Conservation (phyloP, 2,888 invertebrate species). For the Cecidostiba fungosa region DNA sequence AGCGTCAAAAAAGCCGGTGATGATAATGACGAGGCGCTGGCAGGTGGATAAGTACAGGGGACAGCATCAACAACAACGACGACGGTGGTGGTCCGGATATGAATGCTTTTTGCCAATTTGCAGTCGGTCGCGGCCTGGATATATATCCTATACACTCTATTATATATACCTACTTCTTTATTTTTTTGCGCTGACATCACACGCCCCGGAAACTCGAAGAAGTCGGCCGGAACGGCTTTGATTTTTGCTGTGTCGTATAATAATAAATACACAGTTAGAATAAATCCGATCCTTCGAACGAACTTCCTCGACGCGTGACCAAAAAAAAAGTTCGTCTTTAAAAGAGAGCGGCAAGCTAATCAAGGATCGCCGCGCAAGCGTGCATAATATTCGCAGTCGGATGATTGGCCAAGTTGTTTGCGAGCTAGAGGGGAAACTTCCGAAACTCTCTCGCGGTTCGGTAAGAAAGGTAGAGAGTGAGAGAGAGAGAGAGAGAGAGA, state of each 20-base stretch:
- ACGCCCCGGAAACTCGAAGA: conserved; percentile 6
- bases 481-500: neutral
- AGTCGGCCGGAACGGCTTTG: neutral
- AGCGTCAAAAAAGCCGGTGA: neutral
- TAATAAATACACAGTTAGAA: neutral
- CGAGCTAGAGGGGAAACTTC: neutral
- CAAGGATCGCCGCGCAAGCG: neutral
- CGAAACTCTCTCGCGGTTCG: neutral
- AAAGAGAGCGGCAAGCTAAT: neutral
- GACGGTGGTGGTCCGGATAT: conserved; percentile 56
- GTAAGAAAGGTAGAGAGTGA: neutral
- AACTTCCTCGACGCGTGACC: too few species aligned
- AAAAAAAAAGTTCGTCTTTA: neutral
- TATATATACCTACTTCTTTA: neutral
- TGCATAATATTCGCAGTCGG: neutral
- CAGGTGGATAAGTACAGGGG: neutral
- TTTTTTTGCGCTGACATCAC: neutral
- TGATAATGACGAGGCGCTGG: conserved; percentile 40
- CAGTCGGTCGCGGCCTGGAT: neutral
- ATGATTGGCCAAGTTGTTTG: conserved; percentile 31
- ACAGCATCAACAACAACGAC: neutral
- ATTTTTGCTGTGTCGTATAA: neutral
- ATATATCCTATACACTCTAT: neutral
- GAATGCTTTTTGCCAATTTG: conserved; percentile 13
- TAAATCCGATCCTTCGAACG: neutral